Conservation (phyloP, 2,113 vertebrate species). For the Nothocercus julius region DNA sequence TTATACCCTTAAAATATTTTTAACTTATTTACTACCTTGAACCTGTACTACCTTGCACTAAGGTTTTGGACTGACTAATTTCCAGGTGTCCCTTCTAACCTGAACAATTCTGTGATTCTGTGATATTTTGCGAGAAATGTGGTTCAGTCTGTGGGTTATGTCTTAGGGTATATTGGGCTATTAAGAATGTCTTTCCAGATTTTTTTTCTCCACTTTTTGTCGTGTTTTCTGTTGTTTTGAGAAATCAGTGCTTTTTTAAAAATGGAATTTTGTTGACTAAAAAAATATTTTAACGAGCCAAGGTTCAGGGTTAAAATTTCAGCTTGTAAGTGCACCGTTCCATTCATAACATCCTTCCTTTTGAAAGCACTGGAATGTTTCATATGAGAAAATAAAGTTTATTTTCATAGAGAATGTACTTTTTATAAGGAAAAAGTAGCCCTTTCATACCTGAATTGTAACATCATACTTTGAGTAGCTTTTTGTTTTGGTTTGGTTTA, state of each 20-base stretch:
- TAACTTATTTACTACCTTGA: neutral
- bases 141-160: neutral
- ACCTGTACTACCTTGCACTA: neutral
- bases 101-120: neutral
- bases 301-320: neutral
- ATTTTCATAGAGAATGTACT: neutral
- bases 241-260: neutral
- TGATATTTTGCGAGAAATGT: neutral
- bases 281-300: neutral
- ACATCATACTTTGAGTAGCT: neutral
- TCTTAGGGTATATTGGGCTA: neutral
- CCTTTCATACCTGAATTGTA: neutral
- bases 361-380: neutral
- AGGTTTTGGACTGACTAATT: neutral
- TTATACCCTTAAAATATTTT: neutral
- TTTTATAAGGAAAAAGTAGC: neutral
- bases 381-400: neutral
- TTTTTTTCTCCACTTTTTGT: neutral
- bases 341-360: neutral
- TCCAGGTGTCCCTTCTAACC: neutral
- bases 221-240: neutral
- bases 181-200: neutral
- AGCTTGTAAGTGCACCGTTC: neutral
- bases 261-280: neutral
- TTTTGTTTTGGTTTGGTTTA: neutral